phyloP scores from a whole-genome alignment of 2,888 invertebrate species.

The Camponotus fellah region DNA sequence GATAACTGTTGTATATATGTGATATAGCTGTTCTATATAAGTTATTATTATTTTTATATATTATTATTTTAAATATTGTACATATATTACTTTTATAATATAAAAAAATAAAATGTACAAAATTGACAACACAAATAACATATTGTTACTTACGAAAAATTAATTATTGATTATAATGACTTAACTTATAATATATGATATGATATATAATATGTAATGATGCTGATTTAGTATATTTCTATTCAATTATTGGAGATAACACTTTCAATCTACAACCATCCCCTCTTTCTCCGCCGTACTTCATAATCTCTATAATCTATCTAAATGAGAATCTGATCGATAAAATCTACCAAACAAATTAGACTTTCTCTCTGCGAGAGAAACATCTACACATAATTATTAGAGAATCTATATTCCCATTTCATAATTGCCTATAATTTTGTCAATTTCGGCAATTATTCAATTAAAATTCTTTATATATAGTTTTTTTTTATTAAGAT shows the following conservation, averaged over 20 bases:
- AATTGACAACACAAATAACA: not conserved
- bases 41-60: not conserved
- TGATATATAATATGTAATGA: not conserved
- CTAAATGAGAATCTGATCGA: slow-evolving; percentile 25
- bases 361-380: not conserved
- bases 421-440: not conserved
- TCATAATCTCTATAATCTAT: slow-evolving; percentile 19
- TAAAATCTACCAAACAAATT: slow-evolving; percentile 18
- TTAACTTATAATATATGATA: not conserved
- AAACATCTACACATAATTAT: not conserved
- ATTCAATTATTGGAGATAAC: slow-evolving; percentile 24
- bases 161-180: not conserved
- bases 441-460: not conserved
- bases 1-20: not conserved
- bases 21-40: not conserved
- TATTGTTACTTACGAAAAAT: not conserved
- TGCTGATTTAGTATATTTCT: not conserved
- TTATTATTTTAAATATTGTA: not conserved
- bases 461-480: not conserved
- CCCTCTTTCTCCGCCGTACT: not conserved
- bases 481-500: not conserved
- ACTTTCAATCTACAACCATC: not conserved
- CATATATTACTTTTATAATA: not conserved
- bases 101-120: not conserved
- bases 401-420: not conserved